A percentile compares a stretch with the other conserved stretches of the same genome.
Conservation (phyloP, 2,888 invertebrate genomes). For the Eristalis pertinax region DNA sequence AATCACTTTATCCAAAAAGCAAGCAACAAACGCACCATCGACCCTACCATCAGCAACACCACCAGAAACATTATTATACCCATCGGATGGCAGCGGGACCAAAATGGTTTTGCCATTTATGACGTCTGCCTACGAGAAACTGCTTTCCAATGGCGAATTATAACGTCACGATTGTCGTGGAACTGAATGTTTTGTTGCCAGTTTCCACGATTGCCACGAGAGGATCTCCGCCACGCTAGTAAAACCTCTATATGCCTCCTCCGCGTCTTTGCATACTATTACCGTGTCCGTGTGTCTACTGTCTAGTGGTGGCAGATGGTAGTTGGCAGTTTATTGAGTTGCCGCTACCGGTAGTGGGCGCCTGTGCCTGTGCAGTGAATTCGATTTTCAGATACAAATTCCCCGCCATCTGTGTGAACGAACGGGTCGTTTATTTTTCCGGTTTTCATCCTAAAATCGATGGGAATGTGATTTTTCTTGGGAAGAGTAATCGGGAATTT, state of each 20-base stretch:
- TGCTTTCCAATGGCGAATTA: slow-evolving; percentile 50
- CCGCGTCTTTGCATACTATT: slow-evolving; percentile 38
- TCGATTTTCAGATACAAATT: slow-evolving; percentile 44
- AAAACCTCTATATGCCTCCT: slow-evolving; percentile 36
- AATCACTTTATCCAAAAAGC: slow-evolving; percentile 56
- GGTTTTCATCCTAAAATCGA: slow-evolving; percentile 38
- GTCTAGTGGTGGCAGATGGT: slow-evolving; percentile 1
- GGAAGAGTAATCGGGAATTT: slow-evolving; percentile 14
- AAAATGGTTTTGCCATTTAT: slow-evolving; percentile 63
- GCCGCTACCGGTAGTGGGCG: background rate
- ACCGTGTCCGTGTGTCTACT: background rate
- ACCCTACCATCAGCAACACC: background rate
- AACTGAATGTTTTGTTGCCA: slow-evolving; percentile 15
- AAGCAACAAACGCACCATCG: background rate
- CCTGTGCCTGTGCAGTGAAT: slow-evolving; percentile 9
- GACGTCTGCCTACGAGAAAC: slow-evolving; percentile 53
- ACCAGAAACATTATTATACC: slow-evolving; percentile 14
- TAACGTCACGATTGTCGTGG: slow-evolving; percentile 46
- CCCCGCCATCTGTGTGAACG: slow-evolving; percentile 30
- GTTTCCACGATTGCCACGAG: slow-evolving; percentile 9
- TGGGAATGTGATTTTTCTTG: slow-evolving; percentile 51
- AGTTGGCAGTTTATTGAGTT: background rate
- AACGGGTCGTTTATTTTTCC: slow-evolving; percentile 31
- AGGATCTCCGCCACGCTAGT: background rate
- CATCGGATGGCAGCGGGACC: slow-evolving; percentile 24